These are phyloP conservation scores for Limnodromus scolopaceus DNA, from an alignment of 2,797 vertebrate species.

Conservation along the genomic window DNA sequence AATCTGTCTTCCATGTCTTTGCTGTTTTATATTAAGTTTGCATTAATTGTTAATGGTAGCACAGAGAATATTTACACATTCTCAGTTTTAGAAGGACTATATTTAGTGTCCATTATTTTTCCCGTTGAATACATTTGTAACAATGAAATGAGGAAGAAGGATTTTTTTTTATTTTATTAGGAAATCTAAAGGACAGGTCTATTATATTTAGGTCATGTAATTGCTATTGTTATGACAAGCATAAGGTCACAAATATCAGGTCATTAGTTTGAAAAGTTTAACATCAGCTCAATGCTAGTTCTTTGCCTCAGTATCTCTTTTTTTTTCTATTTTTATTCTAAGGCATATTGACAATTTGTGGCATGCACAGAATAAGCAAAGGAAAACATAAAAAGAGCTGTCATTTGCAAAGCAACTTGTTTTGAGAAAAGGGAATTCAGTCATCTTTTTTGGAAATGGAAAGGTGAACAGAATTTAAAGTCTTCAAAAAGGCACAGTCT, in stretches of 20 bases:
- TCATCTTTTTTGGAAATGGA: not conserved
- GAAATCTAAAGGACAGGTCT: not conserved
- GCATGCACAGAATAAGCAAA: not conserved
- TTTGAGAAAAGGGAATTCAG: not conserved
- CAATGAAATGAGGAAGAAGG: not conserved
- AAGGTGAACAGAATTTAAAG: constrained; percentile 35
- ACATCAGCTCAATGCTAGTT: not conserved
- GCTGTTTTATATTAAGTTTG: not conserved
- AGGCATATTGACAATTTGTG: not conserved
- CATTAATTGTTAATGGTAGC: not conserved
- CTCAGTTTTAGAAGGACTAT: not conserved
- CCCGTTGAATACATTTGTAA: not conserved
- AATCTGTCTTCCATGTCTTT: not conserved
- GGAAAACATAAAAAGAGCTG: not conserved
- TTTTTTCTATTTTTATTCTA: not conserved
- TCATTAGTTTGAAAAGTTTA: not conserved
- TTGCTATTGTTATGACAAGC: not conserved
- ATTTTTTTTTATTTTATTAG: not conserved
- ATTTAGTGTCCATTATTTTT: not conserved
- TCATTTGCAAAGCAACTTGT: constrained; percentile 7
- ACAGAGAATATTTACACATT: not conserved
- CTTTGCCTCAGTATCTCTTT: not conserved
- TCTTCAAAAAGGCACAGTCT: not conserved
- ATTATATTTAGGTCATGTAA: not conserved
- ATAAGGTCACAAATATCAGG: not conserved